Percentiles rank a stretch among this genome's conserved stretches.
These are phyloP conservation scores for Dicrurus megarhynchus DNA, from an alignment of 2,113 vertebrate species.

Conservation along the genomic window DNA sequence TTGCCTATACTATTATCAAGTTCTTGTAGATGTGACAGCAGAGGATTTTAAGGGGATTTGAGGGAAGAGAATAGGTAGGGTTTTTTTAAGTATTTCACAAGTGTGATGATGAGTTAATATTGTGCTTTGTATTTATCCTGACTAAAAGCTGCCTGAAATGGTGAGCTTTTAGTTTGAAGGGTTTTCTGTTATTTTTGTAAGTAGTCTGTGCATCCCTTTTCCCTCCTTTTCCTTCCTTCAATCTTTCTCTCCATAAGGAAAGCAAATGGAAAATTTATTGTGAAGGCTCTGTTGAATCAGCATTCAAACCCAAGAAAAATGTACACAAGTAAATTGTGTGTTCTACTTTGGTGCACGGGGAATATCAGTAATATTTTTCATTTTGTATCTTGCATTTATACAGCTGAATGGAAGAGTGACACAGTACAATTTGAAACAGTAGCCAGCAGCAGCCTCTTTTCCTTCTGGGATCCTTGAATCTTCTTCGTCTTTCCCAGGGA, in stretches of 20 bases:
- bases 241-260: not conserved
- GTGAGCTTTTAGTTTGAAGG: not conserved
- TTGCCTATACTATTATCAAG: not conserved
- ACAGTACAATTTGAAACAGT: not conserved
- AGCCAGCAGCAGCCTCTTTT: not conserved
- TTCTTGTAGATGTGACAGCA: not conserved
- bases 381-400: not conserved
- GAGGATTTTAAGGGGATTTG: not conserved
- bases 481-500: not conserved
- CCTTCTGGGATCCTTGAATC: not conserved
- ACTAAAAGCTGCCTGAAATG: not conserved
- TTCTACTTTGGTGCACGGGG: not conserved
- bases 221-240: not conserved
- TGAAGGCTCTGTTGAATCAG: not conserved
- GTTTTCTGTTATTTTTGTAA: not conserved
- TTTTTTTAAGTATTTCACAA: not conserved
- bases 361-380: conserved; percentile 14
- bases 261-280: not conserved
- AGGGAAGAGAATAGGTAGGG: not conserved
- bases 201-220: not conserved
- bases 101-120: not conserved
- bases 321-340: not conserved
- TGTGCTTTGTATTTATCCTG: not conserved
- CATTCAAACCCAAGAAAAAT: not conserved
- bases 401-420: not conserved